A percentile compares a stretch with the other conserved stretches of the same genome.
phyloP scores from a whole-genome alignment of 2,113 vertebrate species.

The Pachyramphus minor region DNA sequence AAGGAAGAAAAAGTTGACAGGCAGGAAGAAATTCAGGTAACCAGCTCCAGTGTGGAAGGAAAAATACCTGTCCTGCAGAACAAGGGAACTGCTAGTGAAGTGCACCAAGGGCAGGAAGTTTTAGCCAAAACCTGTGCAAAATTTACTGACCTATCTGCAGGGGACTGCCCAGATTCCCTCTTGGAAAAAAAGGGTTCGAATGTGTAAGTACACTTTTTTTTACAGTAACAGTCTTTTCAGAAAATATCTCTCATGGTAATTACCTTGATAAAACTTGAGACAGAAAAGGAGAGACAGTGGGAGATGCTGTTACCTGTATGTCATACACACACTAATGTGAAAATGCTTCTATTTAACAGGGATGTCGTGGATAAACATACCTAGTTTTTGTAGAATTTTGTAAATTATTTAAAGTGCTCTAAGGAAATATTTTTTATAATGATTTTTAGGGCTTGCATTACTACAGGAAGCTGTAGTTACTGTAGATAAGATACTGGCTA shows the following conservation, averaged over 20 bases:
- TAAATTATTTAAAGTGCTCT: constrained; percentile 73
- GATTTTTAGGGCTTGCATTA: constrained; percentile 29
- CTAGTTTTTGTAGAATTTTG: constrained; percentile 67
- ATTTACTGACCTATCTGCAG: constrained; percentile 70
- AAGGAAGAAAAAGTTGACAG: background rate
- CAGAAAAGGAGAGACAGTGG: background rate
- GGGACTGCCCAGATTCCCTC: constrained; percentile 49
- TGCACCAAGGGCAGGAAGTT: constrained; percentile 39
- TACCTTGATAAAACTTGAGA: constrained; percentile 2
- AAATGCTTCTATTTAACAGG: constrained; percentile 52
- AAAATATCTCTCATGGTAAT: background rate
- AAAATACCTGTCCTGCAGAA: background rate
- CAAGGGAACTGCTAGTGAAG: background rate
- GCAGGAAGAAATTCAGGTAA: background rate
- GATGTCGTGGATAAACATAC: background rate
- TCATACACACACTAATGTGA: background rate
- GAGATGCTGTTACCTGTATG: background rate
- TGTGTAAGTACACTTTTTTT: constrained; percentile 75
- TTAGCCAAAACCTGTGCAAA: constrained; percentile 78
- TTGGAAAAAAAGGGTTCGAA: constrained; percentile 64
- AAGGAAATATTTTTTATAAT: constrained; percentile 67
- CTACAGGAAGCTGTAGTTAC: background rate
- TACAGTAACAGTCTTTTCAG: background rate
- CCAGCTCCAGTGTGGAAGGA: background rate
- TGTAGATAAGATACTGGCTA: constrained; percentile 1